Base-by-base conservation (phyloP, 2,113 vertebrate species). In the Etia nguti region DNA sequence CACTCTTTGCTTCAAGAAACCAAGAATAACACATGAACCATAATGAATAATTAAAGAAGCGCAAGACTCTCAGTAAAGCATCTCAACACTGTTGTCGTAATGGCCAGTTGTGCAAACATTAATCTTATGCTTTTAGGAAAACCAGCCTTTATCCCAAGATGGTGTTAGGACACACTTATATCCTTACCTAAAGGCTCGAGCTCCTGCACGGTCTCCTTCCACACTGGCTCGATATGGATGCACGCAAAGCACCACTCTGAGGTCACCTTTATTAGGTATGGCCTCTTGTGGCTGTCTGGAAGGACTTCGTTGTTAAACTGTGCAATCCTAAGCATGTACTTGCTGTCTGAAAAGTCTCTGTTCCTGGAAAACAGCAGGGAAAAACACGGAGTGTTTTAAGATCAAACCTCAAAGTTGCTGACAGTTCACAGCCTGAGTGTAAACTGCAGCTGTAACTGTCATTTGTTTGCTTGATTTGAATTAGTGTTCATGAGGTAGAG, bases 191-290 rank as follows among this genome's bases (percentile, higher is more conserved):
- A 65, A 0, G 81, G 95, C 92, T 99, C 99, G 83, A 99, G 83
- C 55, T 99, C 97, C 90, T 97, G 97, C 77, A 98, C 97, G 0
- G 96, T 96, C 89, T 99, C 98, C 86, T 98, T 99, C 99, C 99
- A 99, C 54, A 99, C 96, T 0, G 98, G 98, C 94, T 99, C 98
- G 0, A 99, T 98, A 87, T 99, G 98, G 91, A 98, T 96, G 73
- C 99, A 99, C 90, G 97, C 98, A 79, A 99, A 98, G 93, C 98
- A 99, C 98, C 98, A 98, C 68, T 99, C 99, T 0, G 98, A 98
- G 52, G 98, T 99, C 85, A 99, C 96, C 96, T 99, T 99, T 43
- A 99, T 98, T 88, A 99, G 97, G 94, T 99, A 99, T 18, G 98
- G 99, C 82, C 96, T 98, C 92, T 90, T 97, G 96, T 97, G 97